A percentile compares a stretch with the other conserved stretches of the same genome.
Conservation (phyloP, 2,888 invertebrate genomes). For the Drosophila birchii region DNA sequence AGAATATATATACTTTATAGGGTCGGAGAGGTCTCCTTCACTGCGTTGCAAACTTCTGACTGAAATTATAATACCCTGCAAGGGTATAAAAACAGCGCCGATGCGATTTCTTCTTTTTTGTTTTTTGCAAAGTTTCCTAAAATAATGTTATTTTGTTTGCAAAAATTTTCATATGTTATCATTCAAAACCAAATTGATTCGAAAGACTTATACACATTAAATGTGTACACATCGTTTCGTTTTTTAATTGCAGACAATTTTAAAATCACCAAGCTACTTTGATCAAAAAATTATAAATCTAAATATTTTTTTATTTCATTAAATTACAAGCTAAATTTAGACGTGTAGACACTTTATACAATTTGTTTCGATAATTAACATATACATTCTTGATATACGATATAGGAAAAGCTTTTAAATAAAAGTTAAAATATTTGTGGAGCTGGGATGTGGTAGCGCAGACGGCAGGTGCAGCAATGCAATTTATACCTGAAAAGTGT, state of each 20-base stretch:
- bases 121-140: no score
- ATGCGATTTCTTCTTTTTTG: no score
- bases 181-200: background rate
- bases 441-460: conserved; percentile 31
- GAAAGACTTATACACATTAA: background rate
- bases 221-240: background rate
- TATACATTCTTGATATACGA: conserved; percentile 53
- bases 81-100: no score
- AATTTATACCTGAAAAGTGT: conserved; percentile 18
- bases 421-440: conserved; percentile 60
- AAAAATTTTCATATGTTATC: background rate
- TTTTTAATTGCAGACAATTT: background rate
- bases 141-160: background rate
- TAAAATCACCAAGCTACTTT: no score
- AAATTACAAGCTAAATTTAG: conserved; percentile 82
- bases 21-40: no score
- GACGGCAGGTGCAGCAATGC: conserved; percentile 2
- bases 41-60: no score
- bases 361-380: conserved; percentile 67
- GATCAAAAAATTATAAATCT: conserved; percentile 41
- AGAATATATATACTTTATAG: no score
- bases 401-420: conserved; percentile 76
- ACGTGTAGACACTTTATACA: conserved; percentile 81
- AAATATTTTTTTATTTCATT: conserved; percentile 80
- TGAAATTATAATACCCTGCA: no score